A percentile compares a stretch with the other conserved stretches of the same genome.
These are phyloP conservation scores for Eubasilissa regina DNA, from an alignment of 1,140 invertebrate genomes.

Conservation along the genomic window DNA sequence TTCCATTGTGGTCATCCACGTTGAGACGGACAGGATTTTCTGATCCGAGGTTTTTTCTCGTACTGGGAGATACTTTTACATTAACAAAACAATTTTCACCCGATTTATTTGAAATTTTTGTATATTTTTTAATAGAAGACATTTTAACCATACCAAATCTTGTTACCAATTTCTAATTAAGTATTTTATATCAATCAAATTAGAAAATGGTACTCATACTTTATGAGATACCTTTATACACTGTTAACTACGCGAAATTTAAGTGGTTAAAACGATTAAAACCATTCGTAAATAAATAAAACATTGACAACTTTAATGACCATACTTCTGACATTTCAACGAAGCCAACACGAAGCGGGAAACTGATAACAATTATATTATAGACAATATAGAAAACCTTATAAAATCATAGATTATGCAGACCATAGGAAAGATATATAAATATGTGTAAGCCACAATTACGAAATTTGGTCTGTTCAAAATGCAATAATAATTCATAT, in stretches of 20 bases:
- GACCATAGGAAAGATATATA: no score
- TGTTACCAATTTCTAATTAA: neutral
- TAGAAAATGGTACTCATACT: neutral
- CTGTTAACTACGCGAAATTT: neutral
- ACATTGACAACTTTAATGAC: neutral
- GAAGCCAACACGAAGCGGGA: slow-evolving; percentile 22
- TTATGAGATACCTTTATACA: neutral
- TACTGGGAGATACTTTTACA: neutral
- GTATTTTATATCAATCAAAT: neutral
- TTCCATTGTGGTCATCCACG: no score
- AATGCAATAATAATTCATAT: no score
- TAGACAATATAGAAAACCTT: neutral
- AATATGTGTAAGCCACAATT: no score
- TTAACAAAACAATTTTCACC: neutral
- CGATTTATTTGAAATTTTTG: slow-evolving; percentile 1
- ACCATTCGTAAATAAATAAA: slow-evolving; percentile 1
- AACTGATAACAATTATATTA: slow-evolving; percentile 24
- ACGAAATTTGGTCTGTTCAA: no score
- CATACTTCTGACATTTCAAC: slow-evolving; percentile 9
- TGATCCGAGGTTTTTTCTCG: neutral
- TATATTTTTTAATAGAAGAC: slow-evolving; percentile 28
- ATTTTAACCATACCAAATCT: slow-evolving; percentile 14
- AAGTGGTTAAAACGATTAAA: neutral
- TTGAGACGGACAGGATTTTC: no score
- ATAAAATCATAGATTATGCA: no score